Percentiles rank a stretch among this genome's conserved stretches.
Conservation (phyloP, 1,140 invertebrate species). For the Chelonus insularis region DNA sequence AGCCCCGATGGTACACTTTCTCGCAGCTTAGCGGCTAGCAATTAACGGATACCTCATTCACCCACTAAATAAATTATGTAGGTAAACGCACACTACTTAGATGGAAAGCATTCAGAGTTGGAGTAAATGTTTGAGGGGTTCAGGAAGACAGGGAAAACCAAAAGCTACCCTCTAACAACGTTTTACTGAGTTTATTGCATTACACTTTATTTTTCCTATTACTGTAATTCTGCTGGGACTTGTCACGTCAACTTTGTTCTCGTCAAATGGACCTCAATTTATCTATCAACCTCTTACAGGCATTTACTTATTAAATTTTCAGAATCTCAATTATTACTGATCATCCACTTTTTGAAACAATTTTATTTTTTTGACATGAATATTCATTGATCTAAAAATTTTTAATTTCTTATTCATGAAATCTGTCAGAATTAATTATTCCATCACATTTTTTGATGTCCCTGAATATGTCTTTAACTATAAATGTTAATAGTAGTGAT, state of each 20-base stretch:
- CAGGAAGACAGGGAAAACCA: conserved; percentile 16
- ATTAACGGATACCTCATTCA: conserved; percentile 53
- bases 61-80: conserved; percentile 55
- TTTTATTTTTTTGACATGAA: no score
- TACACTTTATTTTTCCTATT: conserved; percentile 51
- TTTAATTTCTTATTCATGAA: no score
- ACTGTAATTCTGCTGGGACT: conserved; percentile 23
- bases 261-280: conserved; percentile 37
- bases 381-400: no score
- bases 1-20: conserved; percentile 45
- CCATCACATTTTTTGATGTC: no score
- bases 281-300: conserved; percentile 4
- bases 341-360: neutral
- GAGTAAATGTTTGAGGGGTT: conserved; percentile 13
- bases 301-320: neutral
- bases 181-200: conserved; percentile 49
- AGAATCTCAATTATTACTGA: neutral
- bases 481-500: no score
- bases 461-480: no score
- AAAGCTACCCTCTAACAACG: conserved; percentile 28
- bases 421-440: no score
- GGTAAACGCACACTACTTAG: conserved; percentile 11
- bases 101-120: conserved; percentile 20
- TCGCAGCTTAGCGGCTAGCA: conserved; percentile 48
- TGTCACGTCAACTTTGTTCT: conserved; percentile 29